These are phyloP conservation scores for Aethes cnicana DNA, from an alignment of 2,888 invertebrate species.

Conservation along the genomic window DNA sequence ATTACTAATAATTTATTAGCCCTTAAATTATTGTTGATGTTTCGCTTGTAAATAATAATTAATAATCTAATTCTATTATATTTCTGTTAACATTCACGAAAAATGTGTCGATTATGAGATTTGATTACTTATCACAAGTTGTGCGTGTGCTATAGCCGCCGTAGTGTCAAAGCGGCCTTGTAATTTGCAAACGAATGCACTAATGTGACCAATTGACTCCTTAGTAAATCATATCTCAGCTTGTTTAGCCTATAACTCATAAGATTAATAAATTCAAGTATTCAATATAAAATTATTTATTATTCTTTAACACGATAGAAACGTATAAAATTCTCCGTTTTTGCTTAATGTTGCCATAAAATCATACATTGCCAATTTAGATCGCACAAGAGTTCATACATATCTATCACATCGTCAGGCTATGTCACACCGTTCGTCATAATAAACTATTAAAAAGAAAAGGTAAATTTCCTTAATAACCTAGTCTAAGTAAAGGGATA, in stretches of 20 bases:
- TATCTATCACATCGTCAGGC: too few relatives aligned
- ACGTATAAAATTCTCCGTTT: not conserved
- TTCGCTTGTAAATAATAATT: slow-evolving; percentile 23
- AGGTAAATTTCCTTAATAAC: slow-evolving; percentile 4
- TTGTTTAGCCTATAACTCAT: not conserved
- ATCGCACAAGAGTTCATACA: slow-evolving; percentile 3
- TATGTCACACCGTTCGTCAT: too few relatives aligned
- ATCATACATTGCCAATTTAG: not conserved
- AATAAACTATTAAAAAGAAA: slow-evolving; percentile 1
- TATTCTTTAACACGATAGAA: slow-evolving; percentile 14
- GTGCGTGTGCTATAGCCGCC: too few relatives aligned
- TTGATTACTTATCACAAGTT: too few relatives aligned
- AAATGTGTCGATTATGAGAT: not conserved
- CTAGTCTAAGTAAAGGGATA: not conserved
- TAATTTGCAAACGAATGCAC: too few relatives aligned
- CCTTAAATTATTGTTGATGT: slow-evolving; percentile 24
- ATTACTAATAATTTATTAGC: slow-evolving; percentile 2
- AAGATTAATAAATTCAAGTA: slow-evolving; percentile 10
- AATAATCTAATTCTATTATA: not conserved
- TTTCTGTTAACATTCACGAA: slow-evolving; percentile 4
- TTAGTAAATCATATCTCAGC: not conserved
- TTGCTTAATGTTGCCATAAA: slow-evolving; percentile 3
- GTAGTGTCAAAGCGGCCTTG: too few relatives aligned
- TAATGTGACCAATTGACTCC: not conserved
- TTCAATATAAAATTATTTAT: slow-evolving; percentile 16